Evolutionary conservation across 2,888 invertebrate species (phyloP).

Genomic region (Ormyrus pomaceus): DNA sequence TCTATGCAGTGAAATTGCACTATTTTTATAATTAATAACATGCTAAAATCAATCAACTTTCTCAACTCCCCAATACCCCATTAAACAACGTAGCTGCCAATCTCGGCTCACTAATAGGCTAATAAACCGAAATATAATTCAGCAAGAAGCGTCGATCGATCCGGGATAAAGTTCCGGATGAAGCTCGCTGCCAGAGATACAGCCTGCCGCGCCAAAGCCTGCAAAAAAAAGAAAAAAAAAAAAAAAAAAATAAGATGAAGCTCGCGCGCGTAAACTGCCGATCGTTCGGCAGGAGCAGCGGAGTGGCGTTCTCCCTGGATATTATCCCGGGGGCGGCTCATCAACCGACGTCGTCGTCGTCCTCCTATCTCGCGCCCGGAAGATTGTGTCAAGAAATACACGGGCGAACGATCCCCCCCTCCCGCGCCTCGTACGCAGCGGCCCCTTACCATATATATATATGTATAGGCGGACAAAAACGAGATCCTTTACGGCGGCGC

Average conservation of each 20-base stretch:
- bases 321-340: slow-evolving; percentile 29
- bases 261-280: slow-evolving; percentile 15
- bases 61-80: no score
- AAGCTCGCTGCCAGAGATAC: background rate
- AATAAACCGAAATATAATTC: background rate
- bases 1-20: no score
- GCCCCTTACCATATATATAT: background rate
- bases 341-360: slow-evolving; percentile 13
- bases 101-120: no score
- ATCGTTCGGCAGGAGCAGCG: slow-evolving; percentile 16
- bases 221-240: no score
- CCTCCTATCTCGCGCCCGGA: slow-evolving; percentile 36
- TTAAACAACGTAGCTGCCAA: no score
- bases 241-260: no score
- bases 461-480: slow-evolving; percentile 12
- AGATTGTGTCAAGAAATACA: slow-evolving; percentile 47
- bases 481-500: slow-evolving; percentile 34
- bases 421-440: background rate
- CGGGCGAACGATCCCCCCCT: slow-evolving; percentile 12
- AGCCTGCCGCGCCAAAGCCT: no score
- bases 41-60: no score
- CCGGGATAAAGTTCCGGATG: background rate
- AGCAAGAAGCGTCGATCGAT: background rate
- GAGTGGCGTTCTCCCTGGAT: slow-evolving; percentile 3
- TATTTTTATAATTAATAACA: no score